Base-by-base conservation (phyloP, 2,888 invertebrate genomes). In the Suillia variegata region DNA sequence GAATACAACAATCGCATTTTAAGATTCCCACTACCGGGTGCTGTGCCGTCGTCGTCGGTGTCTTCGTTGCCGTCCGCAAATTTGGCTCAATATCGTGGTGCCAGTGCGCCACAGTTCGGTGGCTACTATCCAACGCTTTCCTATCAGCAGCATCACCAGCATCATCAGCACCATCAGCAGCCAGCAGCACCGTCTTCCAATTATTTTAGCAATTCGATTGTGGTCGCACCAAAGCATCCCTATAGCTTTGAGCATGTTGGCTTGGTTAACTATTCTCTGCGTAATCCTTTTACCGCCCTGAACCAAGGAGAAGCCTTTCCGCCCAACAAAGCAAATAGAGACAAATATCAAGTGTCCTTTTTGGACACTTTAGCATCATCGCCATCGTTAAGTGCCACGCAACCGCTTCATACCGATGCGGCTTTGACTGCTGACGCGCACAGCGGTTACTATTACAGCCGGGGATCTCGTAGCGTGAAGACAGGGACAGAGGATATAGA, bases 1-100 rank as follows among this genome's bases (percentile, higher is more conserved):
- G 92, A 92, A 78, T 84, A 87, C 33, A 93, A 93, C 77, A 83
- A 92, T 54, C 86, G 93, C 58, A 85, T 93, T n/a, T 70, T 93
- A 54, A 87, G 91, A 53, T 82, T 89, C 69, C 71, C 76, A 26
- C 58, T 80, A 52, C 70, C 71, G 0, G 64, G 62, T 3, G 54
- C 12, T n/a, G 56, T 58, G 0, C n/a, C 58, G 24, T n/a, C n/a
- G n/a, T n/a, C n/a, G n/a, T n/a, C n/a, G n/a, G n/a, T n/a, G n/a
- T n/a, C n/a, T n/a, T n/a, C n/a, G n/a, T 63, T 1, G 8, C 51
- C 0, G 17, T 8, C 17, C 10, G 8, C n/a, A 13, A 17, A 8
- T 6, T 47, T 68, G 8, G 26, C 64, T 2, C 50, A 67, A 26
- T 58, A 13, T 8, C 63, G 10, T 63, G 34, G 54, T 55, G 21